phyloP scores from a whole-genome alignment of 1,140 invertebrate species.

The Polypedilum vanderplanki region DNA sequence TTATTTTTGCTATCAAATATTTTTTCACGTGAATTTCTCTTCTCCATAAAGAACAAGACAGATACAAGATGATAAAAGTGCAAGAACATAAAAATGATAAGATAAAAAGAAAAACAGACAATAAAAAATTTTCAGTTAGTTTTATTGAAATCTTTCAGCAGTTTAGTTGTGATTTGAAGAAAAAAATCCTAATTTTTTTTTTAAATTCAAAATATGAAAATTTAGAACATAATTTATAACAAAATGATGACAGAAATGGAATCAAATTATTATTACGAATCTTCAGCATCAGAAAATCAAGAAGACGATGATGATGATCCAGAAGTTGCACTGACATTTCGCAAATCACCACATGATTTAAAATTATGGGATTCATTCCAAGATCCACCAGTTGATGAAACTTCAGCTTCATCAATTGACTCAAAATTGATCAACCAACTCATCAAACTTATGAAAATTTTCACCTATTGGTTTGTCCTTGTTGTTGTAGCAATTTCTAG shows the following conservation, averaged over 20 bases:
- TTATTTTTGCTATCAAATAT: too few relatives aligned
- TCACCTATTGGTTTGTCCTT: conserved; percentile 76
- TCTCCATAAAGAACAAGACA: too few relatives aligned
- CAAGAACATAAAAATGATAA: too few relatives aligned
- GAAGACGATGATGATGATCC: conserved; percentile 3
- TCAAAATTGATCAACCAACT: conserved; percentile 76
- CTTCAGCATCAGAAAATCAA: neutral
- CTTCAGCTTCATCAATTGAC: conserved; percentile 78
- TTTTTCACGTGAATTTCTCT: too few relatives aligned
- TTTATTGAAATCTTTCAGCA: too few relatives aligned
- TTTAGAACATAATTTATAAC: too few relatives aligned
- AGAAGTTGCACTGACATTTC: neutral
- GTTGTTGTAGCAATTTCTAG: conserved; percentile 68
- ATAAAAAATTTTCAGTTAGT: too few relatives aligned
- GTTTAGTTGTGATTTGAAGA: too few relatives aligned
- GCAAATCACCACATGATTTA: conserved; percentile 51
- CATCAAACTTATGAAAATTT: conserved; percentile 72
- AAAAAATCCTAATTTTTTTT: too few relatives aligned
- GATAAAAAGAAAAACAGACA: too few relatives aligned
- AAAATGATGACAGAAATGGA: neutral
- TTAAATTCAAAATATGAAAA: too few relatives aligned
- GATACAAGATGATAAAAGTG: too few relatives aligned
- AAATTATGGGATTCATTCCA: conserved; percentile 90
- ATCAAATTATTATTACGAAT: neutral
- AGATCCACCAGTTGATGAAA: conserved; percentile 74